phyloP scores from a whole-genome alignment of 1,140 invertebrate genomes.

The Adelges cooleyi region DNA sequence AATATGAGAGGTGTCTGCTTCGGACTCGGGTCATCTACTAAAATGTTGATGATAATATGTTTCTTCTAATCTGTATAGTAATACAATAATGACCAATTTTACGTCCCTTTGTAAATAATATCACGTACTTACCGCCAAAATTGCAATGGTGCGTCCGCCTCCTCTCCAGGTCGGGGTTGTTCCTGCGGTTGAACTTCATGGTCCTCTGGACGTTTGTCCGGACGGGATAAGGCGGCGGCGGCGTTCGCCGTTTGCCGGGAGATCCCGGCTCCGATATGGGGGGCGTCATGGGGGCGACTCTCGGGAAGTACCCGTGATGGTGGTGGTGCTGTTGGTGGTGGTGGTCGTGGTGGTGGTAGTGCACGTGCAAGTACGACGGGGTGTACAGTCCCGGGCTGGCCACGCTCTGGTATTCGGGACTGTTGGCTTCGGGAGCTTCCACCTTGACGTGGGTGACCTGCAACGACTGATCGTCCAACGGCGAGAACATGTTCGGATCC shows the following conservation, averaged over 20 bases:
- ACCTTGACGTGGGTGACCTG: conserved; percentile 54
- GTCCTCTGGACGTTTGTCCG: conserved; percentile 39
- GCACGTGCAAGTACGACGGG: conserved; percentile 16
- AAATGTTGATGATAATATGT: too few species aligned
- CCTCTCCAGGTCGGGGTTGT: conserved; percentile 92
- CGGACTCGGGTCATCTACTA: too few species aligned
- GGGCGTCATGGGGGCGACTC: conserved; percentile 62
- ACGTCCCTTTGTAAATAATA: neutral
- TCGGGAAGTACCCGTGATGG: conserved; percentile 50
- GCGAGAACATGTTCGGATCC: conserved; percentile 8
- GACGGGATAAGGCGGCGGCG: conserved; percentile 49
- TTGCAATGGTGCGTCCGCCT: conserved; percentile 88
- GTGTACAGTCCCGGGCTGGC: conserved; percentile 14
- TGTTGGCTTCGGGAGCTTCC: conserved; percentile 52
- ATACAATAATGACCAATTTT: too few species aligned
- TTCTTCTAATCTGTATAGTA: too few species aligned
- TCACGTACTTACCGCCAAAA: conserved; percentile 66
- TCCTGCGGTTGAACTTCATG: conserved; percentile 75
- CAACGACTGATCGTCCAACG: conserved; percentile 4
- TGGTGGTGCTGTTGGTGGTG: conserved; percentile 38
- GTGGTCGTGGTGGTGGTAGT: conserved; percentile 40
- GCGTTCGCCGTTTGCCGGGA: conserved; percentile 52
- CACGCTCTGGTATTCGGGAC: conserved; percentile 13
- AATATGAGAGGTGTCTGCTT: too few species aligned
- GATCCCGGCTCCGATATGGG: conserved; percentile 72